Percentiles rank a stretch among this genome's conserved stretches.
Evolutionary conservation across 2,113 vertebrate genomes (phyloP).

Genomic region (Sterrhoptilus dennistouni): DNA sequence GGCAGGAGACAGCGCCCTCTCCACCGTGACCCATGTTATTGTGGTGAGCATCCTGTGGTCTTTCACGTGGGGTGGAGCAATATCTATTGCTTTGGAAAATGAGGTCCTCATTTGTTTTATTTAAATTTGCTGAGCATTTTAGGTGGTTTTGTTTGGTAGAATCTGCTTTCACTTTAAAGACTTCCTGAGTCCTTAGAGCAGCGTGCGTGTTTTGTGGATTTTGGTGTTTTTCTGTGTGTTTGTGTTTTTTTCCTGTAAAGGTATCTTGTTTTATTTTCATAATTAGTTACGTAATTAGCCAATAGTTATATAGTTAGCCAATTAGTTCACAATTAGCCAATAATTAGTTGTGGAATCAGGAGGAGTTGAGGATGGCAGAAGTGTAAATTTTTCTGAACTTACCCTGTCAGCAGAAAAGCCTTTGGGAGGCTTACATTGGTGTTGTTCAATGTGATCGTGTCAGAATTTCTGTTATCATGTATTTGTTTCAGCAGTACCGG

Average conservation of each 20-base stretch:
- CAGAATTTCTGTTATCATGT: neutral
- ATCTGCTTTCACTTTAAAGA: neutral
- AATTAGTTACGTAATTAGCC: too few species aligned
- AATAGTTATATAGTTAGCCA: too few species aligned
- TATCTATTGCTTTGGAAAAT: neutral
- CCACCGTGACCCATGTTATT: constrained; percentile 91
- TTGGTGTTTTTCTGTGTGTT: neutral
- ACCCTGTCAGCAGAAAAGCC: neutral
- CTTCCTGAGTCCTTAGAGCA: neutral
- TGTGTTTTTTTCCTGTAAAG: neutral
- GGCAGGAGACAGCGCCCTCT: constrained; percentile 84
- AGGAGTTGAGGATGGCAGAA: neutral
- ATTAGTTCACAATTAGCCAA: too few species aligned
- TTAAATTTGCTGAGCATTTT: neutral
- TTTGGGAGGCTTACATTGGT: neutral
- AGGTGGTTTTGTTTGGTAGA: neutral
- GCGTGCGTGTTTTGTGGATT: neutral
- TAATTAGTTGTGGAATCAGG: neutral
- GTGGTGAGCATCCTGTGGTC: constrained; percentile 82
- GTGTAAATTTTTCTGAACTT: neutral
- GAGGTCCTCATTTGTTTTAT: neutral
- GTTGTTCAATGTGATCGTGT: neutral
- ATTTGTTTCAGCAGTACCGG: neutral
- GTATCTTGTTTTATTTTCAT: neutral
- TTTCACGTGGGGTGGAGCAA: neutral